Evolutionary conservation across 2,113 vertebrate species (phyloP).

Genomic region (Tetrax tetrax): DNA sequence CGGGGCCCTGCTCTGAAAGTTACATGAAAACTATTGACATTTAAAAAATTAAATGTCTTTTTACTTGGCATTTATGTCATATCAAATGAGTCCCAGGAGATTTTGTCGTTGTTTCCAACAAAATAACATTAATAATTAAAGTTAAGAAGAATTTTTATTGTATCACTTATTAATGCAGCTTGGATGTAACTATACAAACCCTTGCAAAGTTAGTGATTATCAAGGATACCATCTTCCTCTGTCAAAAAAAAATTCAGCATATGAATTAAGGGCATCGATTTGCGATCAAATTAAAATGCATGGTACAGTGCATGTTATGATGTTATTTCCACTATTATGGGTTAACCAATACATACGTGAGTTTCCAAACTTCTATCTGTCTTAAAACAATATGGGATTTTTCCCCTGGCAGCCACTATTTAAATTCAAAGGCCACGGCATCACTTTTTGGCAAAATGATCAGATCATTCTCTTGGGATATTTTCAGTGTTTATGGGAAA

Average conservation of each 20-base stretch:
- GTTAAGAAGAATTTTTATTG: background rate
- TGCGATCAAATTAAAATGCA: background rate
- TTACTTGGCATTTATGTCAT: background rate
- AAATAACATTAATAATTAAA: conserved; percentile 33
- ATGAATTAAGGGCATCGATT: background rate
- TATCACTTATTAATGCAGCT: background rate
- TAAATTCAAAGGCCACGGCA: background rate
- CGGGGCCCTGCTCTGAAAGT: background rate
- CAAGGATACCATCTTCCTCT: background rate
- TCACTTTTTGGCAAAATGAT: background rate
- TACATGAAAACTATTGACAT: background rate
- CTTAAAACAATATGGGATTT: background rate
- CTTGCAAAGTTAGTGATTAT: background rate
- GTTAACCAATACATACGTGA: background rate
- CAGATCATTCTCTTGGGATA: background rate
- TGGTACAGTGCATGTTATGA: background rate
- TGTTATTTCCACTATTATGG: background rate
- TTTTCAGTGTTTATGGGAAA: conserved; percentile 14
- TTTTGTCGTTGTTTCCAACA: background rate
- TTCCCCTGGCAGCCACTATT: background rate
- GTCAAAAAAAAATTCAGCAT: background rate
- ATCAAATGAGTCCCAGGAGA: background rate
- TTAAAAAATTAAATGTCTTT: conserved; percentile 18
- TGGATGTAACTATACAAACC: background rate
- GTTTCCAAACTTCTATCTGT: background rate